Conservation (phyloP, 2,797 vertebrate genomes). For the Thunnus albacares region DNA sequence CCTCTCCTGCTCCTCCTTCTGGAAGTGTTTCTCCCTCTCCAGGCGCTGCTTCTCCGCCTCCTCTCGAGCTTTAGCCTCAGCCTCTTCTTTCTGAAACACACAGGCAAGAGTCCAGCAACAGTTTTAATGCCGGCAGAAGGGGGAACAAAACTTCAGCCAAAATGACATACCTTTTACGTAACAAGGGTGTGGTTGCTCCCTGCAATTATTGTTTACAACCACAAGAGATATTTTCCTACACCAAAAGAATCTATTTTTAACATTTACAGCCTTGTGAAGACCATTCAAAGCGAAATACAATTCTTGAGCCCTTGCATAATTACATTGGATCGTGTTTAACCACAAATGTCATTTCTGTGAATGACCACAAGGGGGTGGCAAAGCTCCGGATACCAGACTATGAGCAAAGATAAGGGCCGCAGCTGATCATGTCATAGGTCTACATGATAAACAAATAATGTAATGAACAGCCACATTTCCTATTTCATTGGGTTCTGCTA, state of each 20-base stretch:
- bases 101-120: slow-evolving; percentile 65
- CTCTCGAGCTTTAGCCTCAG: slow-evolving; percentile 90
- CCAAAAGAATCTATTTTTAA: slow-evolving; percentile 66
- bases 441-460: slow-evolving; percentile 24
- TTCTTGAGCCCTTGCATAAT: slow-evolving; percentile 37
- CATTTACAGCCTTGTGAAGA: slow-evolving; percentile 28
- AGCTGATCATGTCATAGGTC: background rate
- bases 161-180: slow-evolving; percentile 57
- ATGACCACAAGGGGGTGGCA: slow-evolving; percentile 74
- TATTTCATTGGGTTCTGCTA: background rate
- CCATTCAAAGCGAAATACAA: slow-evolving; percentile 48
- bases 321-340: slow-evolving; percentile 29
- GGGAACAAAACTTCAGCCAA: slow-evolving; percentile 52
- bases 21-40: slow-evolving; percentile 97
- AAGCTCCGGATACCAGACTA: background rate
- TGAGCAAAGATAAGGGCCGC: background rate
- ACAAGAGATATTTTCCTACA: slow-evolving; percentile 64
- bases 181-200: slow-evolving; percentile 65
- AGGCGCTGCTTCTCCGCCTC: slow-evolving; percentile 94
- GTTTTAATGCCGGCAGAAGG: slow-evolving; percentile 45
- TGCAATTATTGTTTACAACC: slow-evolving; percentile 72
- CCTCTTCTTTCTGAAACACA: slow-evolving; percentile 92
- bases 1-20: slow-evolving; percentile 96
- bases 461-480: slow-evolving; percentile 20
- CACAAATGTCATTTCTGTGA: slow-evolving; percentile 22